Percentiles rank a stretch among this genome's conserved stretches.
phyloP scores from a whole-genome alignment of 1,140 invertebrate species.

The Thrips palmi region DNA sequence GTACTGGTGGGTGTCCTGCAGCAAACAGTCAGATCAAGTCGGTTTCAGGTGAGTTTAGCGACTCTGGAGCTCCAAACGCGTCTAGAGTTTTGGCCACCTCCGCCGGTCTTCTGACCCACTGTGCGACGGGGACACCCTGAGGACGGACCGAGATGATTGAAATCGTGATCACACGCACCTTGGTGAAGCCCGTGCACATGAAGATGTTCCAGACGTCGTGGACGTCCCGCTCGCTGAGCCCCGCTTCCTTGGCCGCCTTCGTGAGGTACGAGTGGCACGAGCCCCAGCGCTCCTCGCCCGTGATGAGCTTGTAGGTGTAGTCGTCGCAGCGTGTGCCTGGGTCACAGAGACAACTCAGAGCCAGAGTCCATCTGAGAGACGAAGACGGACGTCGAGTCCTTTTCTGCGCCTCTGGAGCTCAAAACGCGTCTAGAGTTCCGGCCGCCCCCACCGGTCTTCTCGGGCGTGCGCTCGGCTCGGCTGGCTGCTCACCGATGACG shows the following conservation, averaged over 20 bases:
- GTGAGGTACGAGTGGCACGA: constrained; percentile 28
- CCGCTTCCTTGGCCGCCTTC: constrained; percentile 24
- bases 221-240: constrained; percentile 25
- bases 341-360: constrained; percentile 1
- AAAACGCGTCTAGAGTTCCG: too few species aligned
- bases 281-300: constrained; percentile 22
- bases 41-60: not conserved
- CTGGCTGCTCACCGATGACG: constrained; percentile 19
- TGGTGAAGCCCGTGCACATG: constrained; percentile 28
- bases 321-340: constrained; percentile 27
- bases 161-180: too few species aligned
- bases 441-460: too few species aligned
- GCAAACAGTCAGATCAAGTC: constrained; percentile 13
- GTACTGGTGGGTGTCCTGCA: constrained; percentile 25
- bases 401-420: too few species aligned
- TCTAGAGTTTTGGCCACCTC: too few species aligned
- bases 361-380: not conserved
- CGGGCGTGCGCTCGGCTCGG: not conserved
- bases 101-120: too few species aligned
- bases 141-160: too few species aligned
- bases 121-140: too few species aligned
- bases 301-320: constrained; percentile 28
- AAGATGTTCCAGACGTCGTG: constrained; percentile 32
- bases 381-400: not conserved
- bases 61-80: too few species aligned